Conservation (phyloP, 1,140 invertebrate genomes). For the Hylaeus volcanicus region DNA sequence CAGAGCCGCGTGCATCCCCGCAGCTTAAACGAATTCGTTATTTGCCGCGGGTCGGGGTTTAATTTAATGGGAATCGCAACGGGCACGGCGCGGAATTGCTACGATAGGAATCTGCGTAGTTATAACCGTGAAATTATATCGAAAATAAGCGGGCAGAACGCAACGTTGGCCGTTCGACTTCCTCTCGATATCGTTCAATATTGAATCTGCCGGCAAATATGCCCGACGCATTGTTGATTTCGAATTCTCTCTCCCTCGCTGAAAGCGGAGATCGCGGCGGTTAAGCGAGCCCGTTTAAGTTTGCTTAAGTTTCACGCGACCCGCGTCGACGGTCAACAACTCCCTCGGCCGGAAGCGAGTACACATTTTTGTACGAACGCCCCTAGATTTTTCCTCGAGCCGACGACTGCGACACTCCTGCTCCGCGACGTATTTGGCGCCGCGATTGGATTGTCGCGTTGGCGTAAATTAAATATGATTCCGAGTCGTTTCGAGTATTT, state of each 20-base stretch:
- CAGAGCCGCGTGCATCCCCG: background rate
- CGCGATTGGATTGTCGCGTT: no score
- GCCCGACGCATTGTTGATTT: background rate
- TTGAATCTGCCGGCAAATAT: conserved; percentile 7
- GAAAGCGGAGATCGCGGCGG: no score
- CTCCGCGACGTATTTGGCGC: no score
- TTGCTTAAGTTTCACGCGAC: conserved; percentile 1
- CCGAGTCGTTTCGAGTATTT: no score
- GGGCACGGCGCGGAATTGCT: background rate
- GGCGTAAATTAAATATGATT: no score
- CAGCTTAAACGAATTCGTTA: conserved; percentile 15
- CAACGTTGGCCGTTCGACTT: background rate
- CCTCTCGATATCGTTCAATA: conserved; percentile 4
- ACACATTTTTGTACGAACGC: background rate
- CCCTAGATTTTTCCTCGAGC: background rate
- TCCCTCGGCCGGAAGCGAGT: background rate
- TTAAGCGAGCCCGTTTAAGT: background rate
- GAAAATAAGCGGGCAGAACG: background rate
- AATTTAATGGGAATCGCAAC: background rate
- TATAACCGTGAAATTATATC: conserved; percentile 17
- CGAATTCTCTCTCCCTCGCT: background rate
- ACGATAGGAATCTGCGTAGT: background rate
- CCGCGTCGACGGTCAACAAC: background rate
- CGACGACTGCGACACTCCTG: no score
- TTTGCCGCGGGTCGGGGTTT: background rate